phyloP scores from a whole-genome alignment of 2,113 vertebrate genomes.

The Phocoena phocoena region DNA sequence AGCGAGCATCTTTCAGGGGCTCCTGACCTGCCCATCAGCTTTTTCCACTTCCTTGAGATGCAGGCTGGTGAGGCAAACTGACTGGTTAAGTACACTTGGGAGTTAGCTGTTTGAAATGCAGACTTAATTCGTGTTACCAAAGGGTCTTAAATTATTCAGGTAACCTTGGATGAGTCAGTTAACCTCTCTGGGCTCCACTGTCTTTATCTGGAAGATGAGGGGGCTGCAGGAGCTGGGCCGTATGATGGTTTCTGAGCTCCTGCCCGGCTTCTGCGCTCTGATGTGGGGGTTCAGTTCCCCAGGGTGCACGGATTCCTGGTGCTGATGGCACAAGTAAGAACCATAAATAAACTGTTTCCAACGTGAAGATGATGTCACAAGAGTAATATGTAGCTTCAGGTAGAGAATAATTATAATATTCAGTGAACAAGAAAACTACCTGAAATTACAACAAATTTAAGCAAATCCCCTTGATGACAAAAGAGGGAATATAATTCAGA shows the following conservation, averaged over 20 bases:
- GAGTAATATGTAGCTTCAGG: not conserved
- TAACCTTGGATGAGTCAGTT: not conserved
- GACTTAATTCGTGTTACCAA: not conserved
- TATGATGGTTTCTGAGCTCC: no score
- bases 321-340: fast-evolving
- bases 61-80: not conserved
- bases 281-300: fast-evolving
- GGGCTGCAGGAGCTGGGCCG: not conserved
- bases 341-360: not conserved
- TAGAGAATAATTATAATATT: not conserved
- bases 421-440: constrained; percentile 10
- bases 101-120: not conserved
- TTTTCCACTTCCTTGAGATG: fast-evolving
- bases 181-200: not conserved
- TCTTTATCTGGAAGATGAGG: not conserved
- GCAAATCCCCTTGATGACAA: not conserved
- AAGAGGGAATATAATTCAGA: not conserved
- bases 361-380: fast-evolving
- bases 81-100: not conserved
- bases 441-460: not conserved
- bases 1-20: fast-evolving
- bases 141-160: not conserved
- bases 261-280: fast-evolving
- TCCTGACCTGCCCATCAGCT: fast-evolving
- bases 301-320: fast-evolving